Evolutionary conservation across 2,113 vertebrate species (phyloP), one percentile per base, ranked within the genome.

Genomic region (Dunckerocampus dactyliophorus): DNA sequence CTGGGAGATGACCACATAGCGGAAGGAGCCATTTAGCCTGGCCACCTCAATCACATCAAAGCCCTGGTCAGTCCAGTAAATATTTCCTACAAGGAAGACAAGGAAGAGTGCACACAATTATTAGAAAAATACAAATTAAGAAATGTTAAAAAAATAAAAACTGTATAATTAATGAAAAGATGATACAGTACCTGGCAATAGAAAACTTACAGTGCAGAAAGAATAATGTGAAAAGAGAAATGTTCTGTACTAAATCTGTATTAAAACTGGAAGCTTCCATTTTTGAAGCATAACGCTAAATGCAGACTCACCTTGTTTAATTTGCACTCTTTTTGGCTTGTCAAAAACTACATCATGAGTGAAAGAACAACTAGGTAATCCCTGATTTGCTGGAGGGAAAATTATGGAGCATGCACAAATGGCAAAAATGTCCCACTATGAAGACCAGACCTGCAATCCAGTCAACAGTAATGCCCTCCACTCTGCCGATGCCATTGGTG

Each of bases 51-150:
- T 99, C 53, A 99, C 97, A 0, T 99, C 97, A 0, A 99, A 99
- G 64, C 97, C 97, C 80, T 99, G 97, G 81, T 99, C 97, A 0
- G 97, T 99, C 97, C 97, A 99, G 80, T 99, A 99, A 82, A 99
- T 99, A 85, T 99, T 99, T 70, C 95, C 97, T 99, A 79, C 47
- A 12, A 57, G 45, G 54, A 11, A 58, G 0, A 6, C 34, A 53
- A 37, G 8, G 37, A 43, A n/a, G 3, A 39, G 37, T 39, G 37
- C 37, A 43, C 39, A 43, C 12, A 43, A 14, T 43, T 43, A 43
- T 3, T 13, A 43, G 39, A 43, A 43, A 39, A 39, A 28, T 3
- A 3, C 5, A 28, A 28, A 5, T 28, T 28, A 28, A 28, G 2
- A 28, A 28, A 28, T 34, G 15, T 54, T 10, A n/a, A 6, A 54